phyloP scores from a whole-genome alignment of 2,113 vertebrate genomes.

The Seriola quinqueradiata region DNA sequence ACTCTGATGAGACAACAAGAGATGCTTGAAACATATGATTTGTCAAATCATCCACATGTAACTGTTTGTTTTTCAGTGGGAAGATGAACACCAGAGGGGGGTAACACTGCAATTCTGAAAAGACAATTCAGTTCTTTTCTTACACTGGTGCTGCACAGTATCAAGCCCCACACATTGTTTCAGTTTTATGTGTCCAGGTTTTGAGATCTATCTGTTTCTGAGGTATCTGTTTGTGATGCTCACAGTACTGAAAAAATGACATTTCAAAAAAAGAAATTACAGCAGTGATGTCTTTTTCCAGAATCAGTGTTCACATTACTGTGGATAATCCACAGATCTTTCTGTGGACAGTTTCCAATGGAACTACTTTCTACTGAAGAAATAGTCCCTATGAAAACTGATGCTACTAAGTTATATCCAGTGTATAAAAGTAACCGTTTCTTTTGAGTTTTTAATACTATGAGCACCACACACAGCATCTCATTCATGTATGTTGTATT shows the following conservation, averaged over 20 bases:
- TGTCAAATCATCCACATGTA: slow-evolving; percentile 34
- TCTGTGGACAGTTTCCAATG: not conserved
- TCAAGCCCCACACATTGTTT: slow-evolving; percentile 3
- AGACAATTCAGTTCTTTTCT: not conserved
- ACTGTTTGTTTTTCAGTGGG: slow-evolving; percentile 22
- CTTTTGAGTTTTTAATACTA: not conserved
- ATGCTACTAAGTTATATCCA: not conserved
- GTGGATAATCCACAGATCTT: slow-evolving; percentile 11
- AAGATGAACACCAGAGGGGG: slow-evolving; percentile 20
- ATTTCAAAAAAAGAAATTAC: not conserved
- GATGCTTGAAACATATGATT: slow-evolving; percentile 38
- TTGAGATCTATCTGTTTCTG: not conserved
- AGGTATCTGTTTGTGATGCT: not conserved
- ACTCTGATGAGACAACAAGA: slow-evolving; percentile 40
- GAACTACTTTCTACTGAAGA: slow-evolving; percentile 18
- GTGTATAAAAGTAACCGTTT: not conserved
- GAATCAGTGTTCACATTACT: slow-evolving; percentile 14
- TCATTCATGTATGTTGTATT: not conserved
- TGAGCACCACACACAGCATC: not conserved
- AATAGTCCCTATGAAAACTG: slow-evolving; percentile 13
- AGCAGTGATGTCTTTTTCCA: slow-evolving; percentile 7
- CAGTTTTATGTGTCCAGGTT: not conserved
- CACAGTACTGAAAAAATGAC: not conserved
- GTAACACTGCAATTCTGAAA: not conserved
- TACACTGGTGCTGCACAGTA: not conserved